Evolutionary conservation across 2,888 invertebrate genomes (phyloP).

Genomic region (Capitulum mitella): DNA sequence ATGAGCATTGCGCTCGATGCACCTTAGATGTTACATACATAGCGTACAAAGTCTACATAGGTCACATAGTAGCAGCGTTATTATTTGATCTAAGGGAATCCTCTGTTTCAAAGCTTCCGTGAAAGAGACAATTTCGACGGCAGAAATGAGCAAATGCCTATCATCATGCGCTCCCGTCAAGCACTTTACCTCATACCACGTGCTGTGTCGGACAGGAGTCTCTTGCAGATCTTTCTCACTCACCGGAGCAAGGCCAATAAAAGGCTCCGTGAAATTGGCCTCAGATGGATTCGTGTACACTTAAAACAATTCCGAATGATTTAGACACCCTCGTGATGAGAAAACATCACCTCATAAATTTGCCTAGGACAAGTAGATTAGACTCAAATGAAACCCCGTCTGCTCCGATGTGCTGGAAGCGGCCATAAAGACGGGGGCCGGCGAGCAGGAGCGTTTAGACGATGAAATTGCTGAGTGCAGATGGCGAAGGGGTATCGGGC

Average conservation of each 20-base stretch:
- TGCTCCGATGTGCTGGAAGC: neutral
- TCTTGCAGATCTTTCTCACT: too few species aligned
- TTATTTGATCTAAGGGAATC: too few species aligned
- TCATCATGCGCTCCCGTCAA: too few species aligned
- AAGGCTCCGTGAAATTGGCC: neutral
- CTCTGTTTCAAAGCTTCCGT: too few species aligned
- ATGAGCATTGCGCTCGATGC: too few species aligned
- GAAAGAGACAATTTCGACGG: too few species aligned
- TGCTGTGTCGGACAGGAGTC: too few species aligned
- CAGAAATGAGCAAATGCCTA: too few species aligned
- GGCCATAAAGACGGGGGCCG: neutral
- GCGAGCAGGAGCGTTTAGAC: neutral
- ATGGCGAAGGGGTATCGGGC: neutral
- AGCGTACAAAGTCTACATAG: too few species aligned
- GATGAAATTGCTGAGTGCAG: neutral
- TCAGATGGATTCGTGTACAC: conserved; percentile 1
- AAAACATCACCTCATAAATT: conserved; percentile 9
- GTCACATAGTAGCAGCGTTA: too few species aligned
- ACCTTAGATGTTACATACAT: too few species aligned
- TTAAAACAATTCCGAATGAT: conserved; percentile 20
- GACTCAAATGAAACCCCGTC: neutral
- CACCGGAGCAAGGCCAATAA: neutral
- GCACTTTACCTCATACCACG: too few species aligned
- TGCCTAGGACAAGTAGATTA: conserved; percentile 3
- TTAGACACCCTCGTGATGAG: neutral